Evolutionary conservation across 2,113 vertebrate species (phyloP).

Genomic region (Heloderma charlesbogerti): DNA sequence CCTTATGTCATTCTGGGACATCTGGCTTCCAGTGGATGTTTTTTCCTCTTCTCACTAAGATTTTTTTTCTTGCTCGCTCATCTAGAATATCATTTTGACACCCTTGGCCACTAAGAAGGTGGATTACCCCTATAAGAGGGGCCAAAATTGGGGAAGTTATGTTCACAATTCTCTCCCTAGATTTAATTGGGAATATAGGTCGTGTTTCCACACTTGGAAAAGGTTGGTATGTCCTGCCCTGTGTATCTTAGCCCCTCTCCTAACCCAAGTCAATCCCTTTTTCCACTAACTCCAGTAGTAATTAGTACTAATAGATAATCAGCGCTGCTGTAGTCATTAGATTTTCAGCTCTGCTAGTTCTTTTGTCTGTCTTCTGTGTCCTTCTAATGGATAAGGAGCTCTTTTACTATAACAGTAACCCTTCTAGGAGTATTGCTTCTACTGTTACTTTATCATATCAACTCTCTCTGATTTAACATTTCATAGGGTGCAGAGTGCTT

Average conservation of each 20-base stretch:
- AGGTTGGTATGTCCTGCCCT: constrained; percentile 99
- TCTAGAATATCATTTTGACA: constrained; percentile 85
- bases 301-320: constrained; percentile 86
- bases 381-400: constrained; percentile 78
- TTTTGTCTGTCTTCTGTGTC: constrained; percentile 84
- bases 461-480: constrained; percentile 75
- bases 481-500: constrained; percentile 68
- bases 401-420: constrained; percentile 76
- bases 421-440: constrained; percentile 73
- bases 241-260: constrained; percentile 98
- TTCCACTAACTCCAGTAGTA: constrained; percentile 94
- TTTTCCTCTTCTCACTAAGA: constrained; percentile 80
- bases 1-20: constrained; percentile 80
- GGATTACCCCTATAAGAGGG: constrained; percentile 89
- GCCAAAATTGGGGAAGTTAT: constrained; percentile 92
- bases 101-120: constrained; percentile 88
- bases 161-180: constrained; percentile 99
- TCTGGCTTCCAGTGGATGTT: constrained; percentile 80
- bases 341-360: constrained; percentile 83
- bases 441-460: constrained; percentile 73
- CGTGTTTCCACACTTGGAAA: constrained; percentile 99
- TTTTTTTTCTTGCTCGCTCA: constrained; percentile 85
- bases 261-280: constrained; percentile 93
- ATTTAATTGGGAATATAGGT: constrained; percentile 99
- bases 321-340: constrained; percentile 82